Conservation (phyloP, 2,888 invertebrate genomes). For the Platycheirus rosarum region DNA sequence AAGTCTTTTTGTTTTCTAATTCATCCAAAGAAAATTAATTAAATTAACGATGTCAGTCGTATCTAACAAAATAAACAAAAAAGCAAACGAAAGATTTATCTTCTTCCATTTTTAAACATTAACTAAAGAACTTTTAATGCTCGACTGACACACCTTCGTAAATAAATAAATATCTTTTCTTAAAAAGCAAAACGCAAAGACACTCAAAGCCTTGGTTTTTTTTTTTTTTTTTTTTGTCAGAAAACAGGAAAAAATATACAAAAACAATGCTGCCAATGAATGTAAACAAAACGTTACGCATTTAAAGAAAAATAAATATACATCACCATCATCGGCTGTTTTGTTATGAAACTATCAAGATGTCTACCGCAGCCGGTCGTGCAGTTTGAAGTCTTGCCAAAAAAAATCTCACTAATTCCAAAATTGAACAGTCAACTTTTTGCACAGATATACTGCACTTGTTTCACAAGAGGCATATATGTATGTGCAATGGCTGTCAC, state of each 20-base stretch:
- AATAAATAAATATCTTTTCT: background rate
- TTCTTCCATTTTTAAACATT: background rate
- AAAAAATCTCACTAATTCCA: conserved; percentile 14
- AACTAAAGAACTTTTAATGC: background rate
- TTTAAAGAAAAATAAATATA: background rate
- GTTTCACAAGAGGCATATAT: conserved; percentile 28
- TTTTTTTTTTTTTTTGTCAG: background rate
- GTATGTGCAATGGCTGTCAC: conserved; percentile 15
- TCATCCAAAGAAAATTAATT: background rate
- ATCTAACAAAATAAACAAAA: background rate
- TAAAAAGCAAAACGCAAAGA: too few species aligned
- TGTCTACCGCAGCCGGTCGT: conserved; percentile 29
- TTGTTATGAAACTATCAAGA: conserved; percentile 33
- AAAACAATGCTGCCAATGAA: conserved; percentile 8
- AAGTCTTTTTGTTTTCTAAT: too few species aligned
- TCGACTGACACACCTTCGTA: background rate
- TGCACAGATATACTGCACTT: conserved; percentile 19
- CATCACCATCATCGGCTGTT: background rate
- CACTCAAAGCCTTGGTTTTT: too few species aligned
- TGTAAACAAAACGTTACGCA: conserved; percentile 15
- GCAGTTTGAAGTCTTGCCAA: conserved; percentile 30
- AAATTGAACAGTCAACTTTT: conserved; percentile 17
- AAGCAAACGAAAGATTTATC: background rate
- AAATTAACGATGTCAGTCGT: background rate
- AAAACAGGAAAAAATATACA: background rate